A percentile compares a stretch with the other conserved stretches of the same genome.
Conservation (phyloP, 2,113 vertebrate genomes). For the Coracopsis vasa region DNA sequence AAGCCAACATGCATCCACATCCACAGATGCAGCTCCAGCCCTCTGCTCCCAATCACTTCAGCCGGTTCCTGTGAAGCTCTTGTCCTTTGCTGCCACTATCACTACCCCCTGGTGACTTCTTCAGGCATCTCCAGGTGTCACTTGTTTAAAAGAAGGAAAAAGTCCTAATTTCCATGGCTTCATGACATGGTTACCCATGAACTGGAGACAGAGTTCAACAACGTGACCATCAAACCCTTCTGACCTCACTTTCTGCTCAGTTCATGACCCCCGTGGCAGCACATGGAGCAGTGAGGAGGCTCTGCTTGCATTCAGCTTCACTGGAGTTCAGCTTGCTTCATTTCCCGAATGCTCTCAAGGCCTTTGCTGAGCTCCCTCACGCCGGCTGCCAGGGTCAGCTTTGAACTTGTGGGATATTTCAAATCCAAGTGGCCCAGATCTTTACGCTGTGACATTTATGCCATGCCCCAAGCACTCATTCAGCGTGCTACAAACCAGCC, state of each 20-base stretch:
- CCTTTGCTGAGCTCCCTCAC: background rate
- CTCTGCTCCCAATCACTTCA: background rate
- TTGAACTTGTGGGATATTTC: background rate
- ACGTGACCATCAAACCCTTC: background rate
- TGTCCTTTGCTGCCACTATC: background rate
- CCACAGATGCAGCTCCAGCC: background rate
- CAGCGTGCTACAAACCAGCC: background rate
- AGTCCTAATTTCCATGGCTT: background rate
- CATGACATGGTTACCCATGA: background rate
- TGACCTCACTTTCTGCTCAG: background rate
- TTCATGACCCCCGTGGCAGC: background rate
- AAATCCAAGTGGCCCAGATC: background rate
- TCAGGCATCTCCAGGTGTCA: background rate
- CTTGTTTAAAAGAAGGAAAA: background rate
- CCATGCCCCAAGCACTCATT: background rate
- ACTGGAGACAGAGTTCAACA: background rate
- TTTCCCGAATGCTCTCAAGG: background rate
- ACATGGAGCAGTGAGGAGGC: background rate
- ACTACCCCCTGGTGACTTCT: background rate
- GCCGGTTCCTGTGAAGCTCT: background rate
- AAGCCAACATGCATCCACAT: accelerated
- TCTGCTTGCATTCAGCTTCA: background rate
- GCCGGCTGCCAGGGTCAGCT: background rate
- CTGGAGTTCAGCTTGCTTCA: background rate
- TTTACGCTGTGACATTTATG: background rate